phyloP scores from a whole-genome alignment of 2,113 vertebrate genomes.

The Oxyura jamaicensis region DNA sequence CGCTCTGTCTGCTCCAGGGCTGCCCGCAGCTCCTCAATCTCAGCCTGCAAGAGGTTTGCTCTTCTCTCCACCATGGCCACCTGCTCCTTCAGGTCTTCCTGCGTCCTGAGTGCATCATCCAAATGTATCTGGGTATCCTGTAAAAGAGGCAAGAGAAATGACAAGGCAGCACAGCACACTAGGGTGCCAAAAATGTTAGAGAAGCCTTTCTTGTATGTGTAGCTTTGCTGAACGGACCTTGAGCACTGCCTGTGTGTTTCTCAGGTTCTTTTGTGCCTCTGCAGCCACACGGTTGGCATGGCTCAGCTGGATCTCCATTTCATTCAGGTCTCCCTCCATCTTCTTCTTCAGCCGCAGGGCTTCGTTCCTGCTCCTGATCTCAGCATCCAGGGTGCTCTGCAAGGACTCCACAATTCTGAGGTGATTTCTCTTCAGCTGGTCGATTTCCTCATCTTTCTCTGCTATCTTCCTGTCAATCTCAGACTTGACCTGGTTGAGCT shows the following conservation, averaged over 20 bases:
- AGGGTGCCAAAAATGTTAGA: background rate
- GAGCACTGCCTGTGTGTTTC: slow-evolving; percentile 80
- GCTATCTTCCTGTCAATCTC: background rate
- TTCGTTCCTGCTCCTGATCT: slow-evolving; percentile 81
- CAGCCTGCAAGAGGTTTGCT: slow-evolving; percentile 79
- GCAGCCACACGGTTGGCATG: slow-evolving; percentile 80
- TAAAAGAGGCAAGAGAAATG: background rate
- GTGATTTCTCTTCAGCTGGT: slow-evolving; percentile 16
- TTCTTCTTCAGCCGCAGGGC: slow-evolving; percentile 89
- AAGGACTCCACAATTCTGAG: slow-evolving; percentile 78
- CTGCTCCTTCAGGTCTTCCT: slow-evolving; percentile 86
- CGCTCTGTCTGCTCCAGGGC: slow-evolving; percentile 81
- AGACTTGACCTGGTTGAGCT: slow-evolving; percentile 58
- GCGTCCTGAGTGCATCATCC: slow-evolving; percentile 77
- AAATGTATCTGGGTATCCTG: slow-evolving; percentile 80
- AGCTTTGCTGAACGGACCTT: slow-evolving; percentile 46
- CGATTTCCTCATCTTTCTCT: background rate
- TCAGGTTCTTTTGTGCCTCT: slow-evolving; percentile 54
- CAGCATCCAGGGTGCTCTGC: slow-evolving; percentile 79
- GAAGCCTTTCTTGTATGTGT: background rate
- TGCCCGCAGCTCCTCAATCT: slow-evolving; percentile 75
- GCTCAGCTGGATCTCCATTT: slow-evolving; percentile 92
- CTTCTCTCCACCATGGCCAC: slow-evolving; percentile 85
- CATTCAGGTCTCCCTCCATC: slow-evolving; percentile 93
- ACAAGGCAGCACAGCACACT: background rate